Conservation (phyloP, 2,888 invertebrate genomes). For the Heteromurus nitidus region DNA sequence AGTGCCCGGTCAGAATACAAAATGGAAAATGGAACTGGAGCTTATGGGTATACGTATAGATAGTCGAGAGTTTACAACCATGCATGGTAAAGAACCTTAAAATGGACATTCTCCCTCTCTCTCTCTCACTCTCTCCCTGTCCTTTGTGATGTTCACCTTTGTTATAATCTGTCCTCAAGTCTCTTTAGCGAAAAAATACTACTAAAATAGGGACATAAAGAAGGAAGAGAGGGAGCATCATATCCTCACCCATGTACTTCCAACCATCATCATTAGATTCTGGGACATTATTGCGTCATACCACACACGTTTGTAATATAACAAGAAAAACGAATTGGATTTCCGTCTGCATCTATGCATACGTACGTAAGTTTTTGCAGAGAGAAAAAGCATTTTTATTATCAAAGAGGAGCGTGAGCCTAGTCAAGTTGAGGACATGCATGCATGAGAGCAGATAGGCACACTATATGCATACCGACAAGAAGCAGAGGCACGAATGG, state of each 20-base stretch:
- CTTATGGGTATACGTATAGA: no score
- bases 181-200: no score
- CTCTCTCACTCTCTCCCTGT: not conserved
- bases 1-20: slow-evolving; percentile 56
- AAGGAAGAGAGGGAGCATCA: slow-evolving; percentile 24
- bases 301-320: slow-evolving; percentile 30
- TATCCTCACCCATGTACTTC: slow-evolving; percentile 13
- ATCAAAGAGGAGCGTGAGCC: no score
- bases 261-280: slow-evolving; percentile 28
- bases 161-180: slow-evolving; percentile 48
- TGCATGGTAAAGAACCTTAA: not conserved
- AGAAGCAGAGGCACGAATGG: slow-evolving; percentile 37
- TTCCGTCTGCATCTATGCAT: slow-evolving; percentile 6
- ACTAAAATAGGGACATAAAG: slow-evolving; percentile 33
- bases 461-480: slow-evolving; percentile 7
- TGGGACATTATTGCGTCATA: slow-evolving; percentile 21
- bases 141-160: slow-evolving; percentile 40
- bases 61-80: not conserved
- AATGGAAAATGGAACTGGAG: slow-evolving; percentile 46
- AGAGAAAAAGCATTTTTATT: no score
- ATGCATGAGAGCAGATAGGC: slow-evolving; percentile 19
- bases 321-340: slow-evolving; percentile 55
- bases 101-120: slow-evolving; percentile 4
- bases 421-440: no score
- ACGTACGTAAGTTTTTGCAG: no score